Conservation (phyloP, 2,888 invertebrate genomes). For the Atrina japonica region DNA sequence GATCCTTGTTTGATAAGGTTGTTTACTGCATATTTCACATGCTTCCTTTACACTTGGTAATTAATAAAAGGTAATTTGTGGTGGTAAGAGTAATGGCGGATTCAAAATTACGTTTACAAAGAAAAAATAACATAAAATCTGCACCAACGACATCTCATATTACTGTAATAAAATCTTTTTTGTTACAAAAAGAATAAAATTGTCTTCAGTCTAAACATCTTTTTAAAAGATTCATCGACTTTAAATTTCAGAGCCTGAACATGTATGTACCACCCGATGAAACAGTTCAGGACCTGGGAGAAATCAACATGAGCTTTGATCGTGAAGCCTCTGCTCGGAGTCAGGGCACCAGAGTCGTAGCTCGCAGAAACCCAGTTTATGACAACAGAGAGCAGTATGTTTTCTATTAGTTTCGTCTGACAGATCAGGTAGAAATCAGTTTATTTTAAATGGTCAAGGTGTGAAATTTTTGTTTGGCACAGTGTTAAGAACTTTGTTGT, state of each 20-base stretch:
- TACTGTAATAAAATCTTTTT: too few relatives aligned
- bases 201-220: too few relatives aligned
- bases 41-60: too few relatives aligned
- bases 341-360: constrained; percentile 50
- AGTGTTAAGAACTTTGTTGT: background rate
- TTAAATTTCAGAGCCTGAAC: constrained; percentile 72
- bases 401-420: constrained; percentile 20
- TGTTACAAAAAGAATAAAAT: too few relatives aligned
- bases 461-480: background rate
- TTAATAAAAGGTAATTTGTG: too few relatives aligned
- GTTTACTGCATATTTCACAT: too few relatives aligned
- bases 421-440: constrained; percentile 32
- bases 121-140: too few relatives aligned
- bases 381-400: constrained; percentile 61
- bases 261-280: constrained; percentile 79
- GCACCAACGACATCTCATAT: too few relatives aligned
- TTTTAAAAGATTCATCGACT: too few relatives aligned
- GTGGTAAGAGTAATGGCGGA: too few relatives aligned
- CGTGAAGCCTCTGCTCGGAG: constrained; percentile 50
- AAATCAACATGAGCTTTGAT: constrained; percentile 73
- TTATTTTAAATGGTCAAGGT: constrained; percentile 3
- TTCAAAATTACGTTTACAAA: too few relatives aligned
- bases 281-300: constrained; percentile 71
- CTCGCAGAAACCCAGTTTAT: constrained; percentile 63
- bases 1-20: too few relatives aligned